phyloP scores from a whole-genome alignment of 2,797 vertebrate species.

The Microcaecilia unicolor region DNA sequence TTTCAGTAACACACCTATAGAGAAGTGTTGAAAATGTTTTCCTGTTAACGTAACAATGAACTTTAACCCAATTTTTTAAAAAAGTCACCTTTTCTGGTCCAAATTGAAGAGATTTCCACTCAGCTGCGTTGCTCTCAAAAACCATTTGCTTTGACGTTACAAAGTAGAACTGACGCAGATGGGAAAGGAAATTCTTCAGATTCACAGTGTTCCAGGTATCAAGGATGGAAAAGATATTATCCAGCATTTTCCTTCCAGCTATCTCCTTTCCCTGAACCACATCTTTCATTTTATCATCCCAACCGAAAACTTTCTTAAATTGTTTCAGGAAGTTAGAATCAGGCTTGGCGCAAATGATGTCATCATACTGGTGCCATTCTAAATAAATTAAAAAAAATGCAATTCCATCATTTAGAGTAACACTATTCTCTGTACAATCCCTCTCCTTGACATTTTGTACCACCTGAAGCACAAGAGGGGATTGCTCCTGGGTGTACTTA shows the following conservation, averaged over 20 bases:
- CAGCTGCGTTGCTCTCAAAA: background rate
- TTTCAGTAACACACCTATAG: too few species aligned
- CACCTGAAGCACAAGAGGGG: too few species aligned
- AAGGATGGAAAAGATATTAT: conserved; percentile 69
- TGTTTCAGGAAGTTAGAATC: rapidly evolving
- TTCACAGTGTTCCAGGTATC: conserved; percentile 53
- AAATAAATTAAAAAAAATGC: background rate
- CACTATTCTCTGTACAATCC: too few species aligned
- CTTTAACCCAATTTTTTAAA: too few species aligned
- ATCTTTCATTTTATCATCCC: background rate
- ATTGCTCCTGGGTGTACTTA: too few species aligned
- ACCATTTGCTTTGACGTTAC: conserved; percentile 44
- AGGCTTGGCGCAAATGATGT: conserved; percentile 64
- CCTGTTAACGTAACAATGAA: too few species aligned
- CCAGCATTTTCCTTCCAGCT: conserved; percentile 67
- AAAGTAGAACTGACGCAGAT: conserved; percentile 61
- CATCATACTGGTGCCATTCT: conserved; percentile 95
- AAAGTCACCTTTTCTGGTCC: conserved; percentile 43
- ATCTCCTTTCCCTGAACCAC: conserved; percentile 58
- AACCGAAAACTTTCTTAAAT: rapidly evolving
- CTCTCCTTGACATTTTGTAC: too few species aligned
- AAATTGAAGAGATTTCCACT: conserved; percentile 44
- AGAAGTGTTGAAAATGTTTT: too few species aligned
- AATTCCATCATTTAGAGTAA: too few species aligned
- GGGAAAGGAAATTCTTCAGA: conserved; percentile 55